These are phyloP conservation scores for Morus bassanus DNA, from an alignment of 2,797 vertebrate species.

Conservation along the genomic window DNA sequence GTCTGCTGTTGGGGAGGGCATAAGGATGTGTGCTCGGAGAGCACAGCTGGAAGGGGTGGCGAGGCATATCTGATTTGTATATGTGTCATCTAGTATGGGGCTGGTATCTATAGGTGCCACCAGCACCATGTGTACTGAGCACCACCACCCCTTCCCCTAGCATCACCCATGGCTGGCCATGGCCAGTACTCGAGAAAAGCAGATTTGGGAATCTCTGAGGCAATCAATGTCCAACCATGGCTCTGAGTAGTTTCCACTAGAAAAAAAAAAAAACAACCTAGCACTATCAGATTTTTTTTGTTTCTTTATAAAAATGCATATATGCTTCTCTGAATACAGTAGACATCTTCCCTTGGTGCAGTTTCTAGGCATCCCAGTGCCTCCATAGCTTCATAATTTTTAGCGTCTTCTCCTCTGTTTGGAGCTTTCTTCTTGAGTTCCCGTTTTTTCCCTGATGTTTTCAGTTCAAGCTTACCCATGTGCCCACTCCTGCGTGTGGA, in stretches of 20 bases:
- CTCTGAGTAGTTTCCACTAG: background rate
- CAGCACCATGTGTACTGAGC: background rate
- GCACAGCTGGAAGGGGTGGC: background rate
- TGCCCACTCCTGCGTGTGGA: background rate
- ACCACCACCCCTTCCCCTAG: no score
- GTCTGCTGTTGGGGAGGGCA: accelerated
- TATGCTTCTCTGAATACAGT: background rate
- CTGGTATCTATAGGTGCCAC: background rate
- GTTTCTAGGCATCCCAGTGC: background rate
- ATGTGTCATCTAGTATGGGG: accelerated
- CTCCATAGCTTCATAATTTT: background rate
- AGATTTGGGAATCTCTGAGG: background rate
- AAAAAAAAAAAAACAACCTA: background rate
- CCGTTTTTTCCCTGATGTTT: background rate
- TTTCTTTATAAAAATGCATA: background rate
- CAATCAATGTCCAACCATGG: background rate
- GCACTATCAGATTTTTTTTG: accelerated
- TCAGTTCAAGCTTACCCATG: background rate
- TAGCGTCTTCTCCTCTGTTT: background rate
- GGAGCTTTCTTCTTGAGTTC: background rate
- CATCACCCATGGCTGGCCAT: background rate
- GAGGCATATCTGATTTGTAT: background rate
- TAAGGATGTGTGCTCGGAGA: background rate
- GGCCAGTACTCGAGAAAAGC: background rate
- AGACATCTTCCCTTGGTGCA: background rate